A percentile compares a stretch with the other conserved stretches of the same genome.
Conservation (phyloP, 1,140 invertebrate genomes). For the Drosophila lowei region DNA sequence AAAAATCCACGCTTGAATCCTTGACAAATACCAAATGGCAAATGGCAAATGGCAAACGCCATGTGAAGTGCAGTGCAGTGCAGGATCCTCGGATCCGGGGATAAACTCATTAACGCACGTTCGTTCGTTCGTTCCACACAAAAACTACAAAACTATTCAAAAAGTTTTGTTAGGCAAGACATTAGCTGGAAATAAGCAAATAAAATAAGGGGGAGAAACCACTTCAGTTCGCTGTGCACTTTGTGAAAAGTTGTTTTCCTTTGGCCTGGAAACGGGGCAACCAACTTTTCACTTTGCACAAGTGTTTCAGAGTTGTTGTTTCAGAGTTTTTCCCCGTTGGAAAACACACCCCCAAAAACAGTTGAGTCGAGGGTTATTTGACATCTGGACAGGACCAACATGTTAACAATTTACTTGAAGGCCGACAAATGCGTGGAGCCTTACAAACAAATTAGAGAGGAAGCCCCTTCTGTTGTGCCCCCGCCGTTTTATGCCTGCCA, state of each 20-base stretch:
- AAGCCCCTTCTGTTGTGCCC: not conserved
- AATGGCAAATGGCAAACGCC: not conserved
- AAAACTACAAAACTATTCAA: conserved; percentile 44
- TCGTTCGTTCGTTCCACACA: conserved; percentile 26
- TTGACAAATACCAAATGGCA: not conserved
- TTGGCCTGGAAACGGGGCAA: conserved; percentile 5
- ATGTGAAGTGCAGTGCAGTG: conserved; percentile 26
- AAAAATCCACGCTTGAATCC: conserved; percentile 52
- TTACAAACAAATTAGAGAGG: no score
- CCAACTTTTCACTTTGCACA: conserved; percentile 62
- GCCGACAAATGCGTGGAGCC: not conserved
- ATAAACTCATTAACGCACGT: conserved; percentile 71
- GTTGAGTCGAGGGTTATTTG: conserved; percentile 1
- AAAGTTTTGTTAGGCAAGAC: conserved; percentile 68
- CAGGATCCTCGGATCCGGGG: conserved; percentile 29
- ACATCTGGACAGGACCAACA: not conserved
- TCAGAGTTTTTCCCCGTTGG: conserved; percentile 6
- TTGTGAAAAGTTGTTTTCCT: conserved; percentile 47
- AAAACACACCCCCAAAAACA: not conserved
- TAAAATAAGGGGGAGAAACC: conserved; percentile 32
- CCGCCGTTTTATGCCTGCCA: conserved; percentile 63
- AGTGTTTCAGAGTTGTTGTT: conserved; percentile 32
- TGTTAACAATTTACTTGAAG: conserved; percentile 16
- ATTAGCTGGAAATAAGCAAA: conserved; percentile 72
- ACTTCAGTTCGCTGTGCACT: conserved; percentile 52